Conservation (phyloP, 2,888 invertebrate genomes). For the Dryobota labecula region DNA sequence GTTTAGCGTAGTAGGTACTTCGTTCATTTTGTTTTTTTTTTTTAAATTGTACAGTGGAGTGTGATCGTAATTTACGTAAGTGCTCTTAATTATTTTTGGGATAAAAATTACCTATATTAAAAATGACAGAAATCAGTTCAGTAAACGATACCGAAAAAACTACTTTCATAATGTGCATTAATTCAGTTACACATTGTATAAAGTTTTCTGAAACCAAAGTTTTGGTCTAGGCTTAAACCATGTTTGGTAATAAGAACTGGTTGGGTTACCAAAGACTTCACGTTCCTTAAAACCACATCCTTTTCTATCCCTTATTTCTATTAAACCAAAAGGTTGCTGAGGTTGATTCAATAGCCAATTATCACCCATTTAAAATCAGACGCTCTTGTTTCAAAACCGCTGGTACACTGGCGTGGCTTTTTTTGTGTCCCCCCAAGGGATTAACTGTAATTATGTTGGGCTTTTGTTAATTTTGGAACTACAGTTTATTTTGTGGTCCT, state of each 20-base stretch:
- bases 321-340: conserved; percentile 63
- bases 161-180: too few species aligned
- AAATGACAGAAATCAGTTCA: too few species aligned
- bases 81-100: too few species aligned
- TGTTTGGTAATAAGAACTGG: neutral
- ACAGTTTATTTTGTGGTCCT: conserved; percentile 39
- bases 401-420: conserved; percentile 44
- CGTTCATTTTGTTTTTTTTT: too few species aligned
- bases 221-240: neutral
- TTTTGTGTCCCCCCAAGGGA: conserved; percentile 48
- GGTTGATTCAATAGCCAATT: conserved; percentile 64
- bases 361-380: conserved; percentile 71
- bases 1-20: too few species aligned
- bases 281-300: neutral
- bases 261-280: too few species aligned
- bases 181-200: too few species aligned
- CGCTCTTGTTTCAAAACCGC: conserved; percentile 61
- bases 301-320: conserved; percentile 34
- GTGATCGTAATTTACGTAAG: too few species aligned
- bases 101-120: too few species aligned
- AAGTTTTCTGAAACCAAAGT: too few species aligned
- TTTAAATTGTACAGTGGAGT: too few species aligned
- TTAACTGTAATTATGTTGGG: conserved; percentile 57
- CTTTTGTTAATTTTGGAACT: conserved; percentile 53
- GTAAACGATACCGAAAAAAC: too few species aligned